These are phyloP conservation scores for Xenopus petersii DNA, from an alignment of 2,797 vertebrate genomes.

Conservation along the genomic window DNA sequence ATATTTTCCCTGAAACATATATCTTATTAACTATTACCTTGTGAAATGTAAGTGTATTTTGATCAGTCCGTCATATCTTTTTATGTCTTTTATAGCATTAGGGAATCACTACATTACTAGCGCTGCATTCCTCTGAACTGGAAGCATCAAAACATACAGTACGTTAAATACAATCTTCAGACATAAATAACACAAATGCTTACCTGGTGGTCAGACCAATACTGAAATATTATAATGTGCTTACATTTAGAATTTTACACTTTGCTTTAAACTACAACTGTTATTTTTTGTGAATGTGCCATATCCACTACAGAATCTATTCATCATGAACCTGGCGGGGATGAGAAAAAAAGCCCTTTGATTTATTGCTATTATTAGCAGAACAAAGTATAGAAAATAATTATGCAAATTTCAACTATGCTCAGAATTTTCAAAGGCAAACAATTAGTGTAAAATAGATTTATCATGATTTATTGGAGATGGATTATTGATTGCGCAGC, in stretches of 20 bases:
- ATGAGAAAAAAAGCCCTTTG: slow-evolving; percentile 13
- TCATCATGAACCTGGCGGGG: slow-evolving; percentile 20
- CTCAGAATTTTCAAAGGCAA: background rate
- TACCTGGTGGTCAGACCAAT: slow-evolving; percentile 12
- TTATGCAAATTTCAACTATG: slow-evolving; percentile 21
- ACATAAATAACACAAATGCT: slow-evolving; percentile 8
- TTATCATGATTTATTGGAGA: no score
- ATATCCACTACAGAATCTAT: slow-evolving; percentile 10
- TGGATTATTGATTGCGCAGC: background rate
- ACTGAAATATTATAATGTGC: slow-evolving; percentile 27
- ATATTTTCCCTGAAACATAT: no score
- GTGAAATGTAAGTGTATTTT: slow-evolving; percentile 40
- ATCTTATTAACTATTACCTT: background rate
- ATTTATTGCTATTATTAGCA: slow-evolving; percentile 32
- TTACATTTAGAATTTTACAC: slow-evolving; percentile 18
- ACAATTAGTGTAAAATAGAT: no score
- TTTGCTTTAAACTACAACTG: background rate
- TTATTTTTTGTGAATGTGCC: slow-evolving; percentile 1
- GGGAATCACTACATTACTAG: background rate
- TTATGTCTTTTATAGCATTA: slow-evolving; percentile 4
- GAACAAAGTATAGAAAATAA: slow-evolving; percentile 11
- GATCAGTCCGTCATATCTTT: slow-evolving; percentile 29
- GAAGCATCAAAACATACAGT: slow-evolving; percentile 11
- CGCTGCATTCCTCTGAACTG: background rate
- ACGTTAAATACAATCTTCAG: background rate